A percentile compares a stretch with the other conserved stretches of the same genome.
Conservation (phyloP, 2,113 vertebrate species). For the Lepidiolamprologus cunningtoni region DNA sequence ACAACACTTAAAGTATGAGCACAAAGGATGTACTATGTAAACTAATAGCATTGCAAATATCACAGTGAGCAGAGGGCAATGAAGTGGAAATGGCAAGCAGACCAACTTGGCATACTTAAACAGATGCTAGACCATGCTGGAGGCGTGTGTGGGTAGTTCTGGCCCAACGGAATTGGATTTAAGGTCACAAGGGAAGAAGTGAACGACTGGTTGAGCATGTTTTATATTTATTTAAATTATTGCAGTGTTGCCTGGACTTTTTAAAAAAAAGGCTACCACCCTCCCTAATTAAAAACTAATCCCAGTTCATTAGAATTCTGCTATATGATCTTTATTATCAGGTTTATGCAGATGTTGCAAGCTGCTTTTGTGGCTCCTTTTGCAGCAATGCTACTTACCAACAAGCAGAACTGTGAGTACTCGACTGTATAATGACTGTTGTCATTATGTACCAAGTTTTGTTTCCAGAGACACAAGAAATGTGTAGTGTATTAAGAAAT, state of each 20-base stretch:
- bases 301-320: neutral
- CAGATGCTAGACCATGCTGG: neutral
- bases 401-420: neutral
- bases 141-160: slow-evolving; percentile 28
- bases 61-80: neutral
- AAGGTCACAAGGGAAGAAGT: slow-evolving; percentile 33
- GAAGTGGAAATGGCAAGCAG: neutral
- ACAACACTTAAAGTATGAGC: neutral
- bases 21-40: neutral
- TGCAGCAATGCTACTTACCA: neutral
- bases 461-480: neutral
- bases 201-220: neutral
- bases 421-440: neutral
- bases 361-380: neutral
- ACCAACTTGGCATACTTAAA: neutral
- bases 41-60: neutral
- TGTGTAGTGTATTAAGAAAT: neutral
- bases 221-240: neutral
- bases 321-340: neutral
- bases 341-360: neutral
- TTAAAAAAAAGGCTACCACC: neutral
- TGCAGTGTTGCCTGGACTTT: neutral
- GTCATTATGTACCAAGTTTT: neutral
- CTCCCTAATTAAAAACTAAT: neutral
- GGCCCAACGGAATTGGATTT: slow-evolving; percentile 34